Base-by-base conservation (phyloP, 2,113 vertebrate genomes). In the Lamprologus lemairii region DNA sequence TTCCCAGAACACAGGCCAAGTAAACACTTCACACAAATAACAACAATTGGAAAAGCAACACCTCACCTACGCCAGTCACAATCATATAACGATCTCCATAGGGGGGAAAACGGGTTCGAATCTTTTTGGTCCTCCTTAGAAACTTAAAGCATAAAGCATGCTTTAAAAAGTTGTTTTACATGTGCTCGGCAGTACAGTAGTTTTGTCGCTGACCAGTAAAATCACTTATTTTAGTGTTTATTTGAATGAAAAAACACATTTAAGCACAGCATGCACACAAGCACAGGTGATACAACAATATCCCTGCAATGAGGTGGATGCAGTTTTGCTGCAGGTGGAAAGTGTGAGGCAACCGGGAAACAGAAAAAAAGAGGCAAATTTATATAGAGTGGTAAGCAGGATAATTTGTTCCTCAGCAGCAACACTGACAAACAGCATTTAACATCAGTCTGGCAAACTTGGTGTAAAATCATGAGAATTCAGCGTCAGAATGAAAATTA, bases 1-100 rank as follows among this genome's bases (percentile, higher is more conserved):
- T 92, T 87, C 89, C 90, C 91, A 81, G 85, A 93, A 84, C 53
- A 19, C 83, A 23, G 85, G 83, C 87, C 82, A 81, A 86, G 91
- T 85, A 83, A 92, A 91, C 86, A 91, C 65, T 45, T 78, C 17
- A 21, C 19, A 4, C 58, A 60, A 86, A 88, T 85, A 90, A 87
- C 89, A 71, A 84, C 49, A 47, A 65, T 26, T 42, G 68, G 82
- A 81, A 80, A 73, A 57, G 73, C 81, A 87, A 80, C 86, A 81
- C 65, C 85, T 90, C 84, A 88, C 89, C 91, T 63, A 89, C 63
- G 45, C 80, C 82, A 16, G 79, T 87, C 84, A 49, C 81, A 82
- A 85, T 82, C 91, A 90, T 86, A 83, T 88, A 87, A 91, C 82
- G 86, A 89, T 71, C 87, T 65, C 85, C 21, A 53, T 19, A 2